phyloP scores from a whole-genome alignment of 2,113 vertebrate genomes.

The Charina bottae region DNA sequence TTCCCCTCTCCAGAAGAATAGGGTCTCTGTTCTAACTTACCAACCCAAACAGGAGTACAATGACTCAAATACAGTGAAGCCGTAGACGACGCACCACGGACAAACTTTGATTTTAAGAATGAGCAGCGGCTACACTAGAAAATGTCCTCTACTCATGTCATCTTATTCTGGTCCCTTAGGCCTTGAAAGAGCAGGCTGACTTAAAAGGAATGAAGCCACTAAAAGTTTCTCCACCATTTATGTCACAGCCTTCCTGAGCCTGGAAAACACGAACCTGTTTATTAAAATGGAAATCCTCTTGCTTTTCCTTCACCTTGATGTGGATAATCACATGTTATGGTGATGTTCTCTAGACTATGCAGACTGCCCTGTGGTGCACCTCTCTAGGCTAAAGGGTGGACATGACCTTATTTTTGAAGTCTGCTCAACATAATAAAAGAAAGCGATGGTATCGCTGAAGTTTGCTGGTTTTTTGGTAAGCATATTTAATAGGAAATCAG shows the following conservation, averaged over 20 bases:
- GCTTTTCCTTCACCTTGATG: not conserved
- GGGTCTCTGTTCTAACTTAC: slow-evolving; percentile 41
- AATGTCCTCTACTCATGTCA: not conserved
- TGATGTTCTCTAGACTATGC: not conserved
- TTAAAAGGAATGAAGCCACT: too few species aligned
- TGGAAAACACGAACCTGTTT: not conserved
- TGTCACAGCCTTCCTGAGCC: too few species aligned
- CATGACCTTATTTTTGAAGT: not conserved
- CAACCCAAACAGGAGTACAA: slow-evolving; percentile 13
- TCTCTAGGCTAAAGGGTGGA: not conserved
- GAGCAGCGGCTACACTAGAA: not conserved
- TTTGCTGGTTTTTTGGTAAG: not conserved
- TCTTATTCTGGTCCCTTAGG: not conserved
- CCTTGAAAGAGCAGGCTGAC: not conserved
- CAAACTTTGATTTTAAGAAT: slow-evolving; percentile 22
- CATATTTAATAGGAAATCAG: not conserved
- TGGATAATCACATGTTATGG: not conserved
- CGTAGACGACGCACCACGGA: not conserved
- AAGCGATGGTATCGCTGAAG: not conserved
- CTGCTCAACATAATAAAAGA: not conserved
- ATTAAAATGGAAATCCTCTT: too few species aligned
- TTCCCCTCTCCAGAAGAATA: slow-evolving; percentile 41
- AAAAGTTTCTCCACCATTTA: not conserved
- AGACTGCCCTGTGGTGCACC: not conserved
- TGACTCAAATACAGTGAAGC: not conserved